These are phyloP conservation scores for Apis florea DNA, from an alignment of 1,140 invertebrate species.

Conservation along the genomic window DNA sequence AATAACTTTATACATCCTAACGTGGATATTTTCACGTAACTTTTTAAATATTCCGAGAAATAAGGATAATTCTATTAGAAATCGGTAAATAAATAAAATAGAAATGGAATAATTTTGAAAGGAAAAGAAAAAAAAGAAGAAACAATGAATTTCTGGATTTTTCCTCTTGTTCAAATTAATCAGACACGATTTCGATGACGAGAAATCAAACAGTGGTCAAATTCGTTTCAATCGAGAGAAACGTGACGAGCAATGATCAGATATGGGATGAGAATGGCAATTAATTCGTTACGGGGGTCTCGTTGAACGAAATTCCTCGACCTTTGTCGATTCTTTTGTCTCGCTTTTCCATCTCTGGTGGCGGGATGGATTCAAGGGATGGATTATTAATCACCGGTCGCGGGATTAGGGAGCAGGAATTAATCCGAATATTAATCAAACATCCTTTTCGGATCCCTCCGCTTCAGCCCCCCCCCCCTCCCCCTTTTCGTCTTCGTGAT, in stretches of 20 bases:
- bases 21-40: no score
- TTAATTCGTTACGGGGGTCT: conserved; percentile 30
- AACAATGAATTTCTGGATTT: no score
- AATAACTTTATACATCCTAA: no score
- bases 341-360: background rate
- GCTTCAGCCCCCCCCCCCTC: no score
- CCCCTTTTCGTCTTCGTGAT: conserved; percentile 27
- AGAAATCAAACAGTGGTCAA: no score
- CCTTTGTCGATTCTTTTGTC: background rate
- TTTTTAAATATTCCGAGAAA: no score
- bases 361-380: background rate
- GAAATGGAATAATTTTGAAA: no score
- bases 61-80: no score
- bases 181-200: no score
- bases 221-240: conserved; percentile 21
- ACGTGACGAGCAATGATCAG: background rate
- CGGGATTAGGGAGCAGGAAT: conserved; percentile 55
- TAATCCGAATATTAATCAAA: conserved; percentile 69
- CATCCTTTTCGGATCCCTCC: conserved; percentile 29
- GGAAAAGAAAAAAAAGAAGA: no score
- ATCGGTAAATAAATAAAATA: no score
- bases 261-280: background rate
- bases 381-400: conserved; percentile 45
- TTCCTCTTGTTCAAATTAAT: no score
- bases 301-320: conserved; percentile 12